Evolutionary conservation across 2,888 invertebrate species (phyloP), one percentile per base, ranked within the genome.

Genomic region (Falcaria lacertinaria): DNA sequence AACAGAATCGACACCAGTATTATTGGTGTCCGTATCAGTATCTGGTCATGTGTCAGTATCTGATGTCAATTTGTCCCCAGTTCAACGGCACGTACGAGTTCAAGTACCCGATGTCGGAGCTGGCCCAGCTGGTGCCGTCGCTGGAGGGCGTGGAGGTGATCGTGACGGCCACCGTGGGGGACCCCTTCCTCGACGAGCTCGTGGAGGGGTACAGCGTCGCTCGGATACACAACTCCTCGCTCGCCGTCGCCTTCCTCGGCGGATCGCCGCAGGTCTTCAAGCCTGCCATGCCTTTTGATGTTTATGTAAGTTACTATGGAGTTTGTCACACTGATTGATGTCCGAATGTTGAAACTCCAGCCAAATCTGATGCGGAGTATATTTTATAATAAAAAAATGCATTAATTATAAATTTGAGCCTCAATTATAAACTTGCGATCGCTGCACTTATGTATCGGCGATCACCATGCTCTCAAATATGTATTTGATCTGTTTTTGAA

Each of bases 231-330:
- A 97, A 97, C 83, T 96, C 97, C 0, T 95, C 95, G 5, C 90
- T 97, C 5, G 92, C 93, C 42, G 91, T 98, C 1, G 91, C 93
- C 32, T 97, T 98, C 80, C 90, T 98, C 1, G 98, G 98, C 0
- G 97, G 96, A 25, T 92, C 94, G 0, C 96, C 98, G 5, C 97
- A 98, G 80, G 94, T 98, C 13, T 98, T 98, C 84, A 98, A 98
- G 77, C 98, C 98, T 0, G 91, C 96, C 6, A 97, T 98, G 95
- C 96, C 97, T 0, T 95, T 97, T 64, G 94, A 94, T 50, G 91
- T 94, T 38, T 96, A 96, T 76, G 95, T 95, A 80, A 92, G 93
- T 69, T n/a, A n/a, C n/a, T n/a, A n/a, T n/a, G n/a, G n/a, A n/a
- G n/a, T n/a, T n/a, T n/a, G n/a, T n/a, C n/a, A n/a, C n/a, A n/a